Base-by-base conservation (phyloP, 2,113 vertebrate species). In the Herpetotheres cachinnans region DNA sequence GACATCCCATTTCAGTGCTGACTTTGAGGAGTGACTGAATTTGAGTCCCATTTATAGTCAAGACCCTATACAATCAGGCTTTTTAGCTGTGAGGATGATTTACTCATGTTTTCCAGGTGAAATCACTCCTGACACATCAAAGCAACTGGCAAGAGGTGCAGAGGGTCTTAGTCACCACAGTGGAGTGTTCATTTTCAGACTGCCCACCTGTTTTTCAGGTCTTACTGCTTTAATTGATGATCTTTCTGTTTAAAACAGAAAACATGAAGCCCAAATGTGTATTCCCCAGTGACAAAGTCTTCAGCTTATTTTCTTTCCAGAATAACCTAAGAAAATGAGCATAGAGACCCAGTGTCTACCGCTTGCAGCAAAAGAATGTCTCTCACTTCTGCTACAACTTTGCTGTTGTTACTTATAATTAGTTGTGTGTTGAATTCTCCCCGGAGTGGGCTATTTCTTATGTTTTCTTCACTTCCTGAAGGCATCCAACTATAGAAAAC, bases 401-500 rank as follows among this genome's bases (percentile, higher is more conserved):
- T 58, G 36, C 34, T 63, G 36, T n/a, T 47, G 15, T 44, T n/a
- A n/a, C 11, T 82, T 67, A 9, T 12, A 61, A 73, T 73, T 24
- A 46, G 13, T 47, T 62, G 17, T 83, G 26, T 30, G 71, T 63
- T 55, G 18, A 36, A 38, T 67, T 85, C 67, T 76, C 40, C 44
- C 38, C 2, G 2, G 46, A 72, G 34, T 5, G 24, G 2, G 2
- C 32, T 50, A 0, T 27, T 88, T 69, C n/a, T 81, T 73, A 77
- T 72, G 17, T 94, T 80, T 40, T 74, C 54, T 22, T 65, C 14
- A 7, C 91, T 73, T 97, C 69, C 90, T 91, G 56, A 95, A 99
- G 99, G 99, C 99, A 93, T 98, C 99, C 29, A 96, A 80, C 91
- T 97, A 97, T 13, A 95, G 97, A 66, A 99, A 99, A 97, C 32